These are phyloP conservation scores for Gnathonemus longibarbis DNA, from an alignment of 2,113 vertebrate species.

Conservation along the genomic window DNA sequence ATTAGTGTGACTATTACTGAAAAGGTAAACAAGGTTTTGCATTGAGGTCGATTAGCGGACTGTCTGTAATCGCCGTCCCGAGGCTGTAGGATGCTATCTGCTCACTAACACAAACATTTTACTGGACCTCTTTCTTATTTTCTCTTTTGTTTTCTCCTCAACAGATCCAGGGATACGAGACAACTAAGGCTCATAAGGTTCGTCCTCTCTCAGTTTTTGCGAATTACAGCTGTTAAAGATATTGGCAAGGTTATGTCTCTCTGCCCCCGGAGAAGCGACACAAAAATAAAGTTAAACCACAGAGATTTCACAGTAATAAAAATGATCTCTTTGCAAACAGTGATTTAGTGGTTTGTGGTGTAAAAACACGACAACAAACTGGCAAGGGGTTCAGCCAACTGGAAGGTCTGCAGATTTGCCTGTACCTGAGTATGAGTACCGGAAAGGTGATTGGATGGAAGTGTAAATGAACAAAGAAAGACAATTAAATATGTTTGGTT, in stretches of 20 bases:
- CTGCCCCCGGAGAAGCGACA: background rate
- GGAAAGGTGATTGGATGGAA: background rate
- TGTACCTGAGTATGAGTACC: background rate
- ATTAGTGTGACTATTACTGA: background rate
- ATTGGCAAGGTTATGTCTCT: background rate
- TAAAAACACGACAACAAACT: background rate
- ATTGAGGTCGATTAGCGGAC: background rate
- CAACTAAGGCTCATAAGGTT: background rate
- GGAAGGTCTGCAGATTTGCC: background rate
- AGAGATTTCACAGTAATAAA: background rate
- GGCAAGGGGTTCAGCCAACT: background rate
- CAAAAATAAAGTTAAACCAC: background rate
- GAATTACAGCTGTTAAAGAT: background rate
- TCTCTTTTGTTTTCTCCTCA: background rate
- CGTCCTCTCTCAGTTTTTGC: background rate
- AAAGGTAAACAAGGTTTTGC: background rate
- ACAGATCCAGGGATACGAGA: background rate
- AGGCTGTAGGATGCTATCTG: background rate
- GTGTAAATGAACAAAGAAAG: background rate
- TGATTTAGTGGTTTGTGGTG: background rate
- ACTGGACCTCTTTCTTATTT: background rate
- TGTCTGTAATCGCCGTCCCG: background rate
- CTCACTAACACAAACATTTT: background rate
- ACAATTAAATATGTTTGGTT: background rate
- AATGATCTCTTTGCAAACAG: background rate